phyloP scores from a whole-genome alignment of 2,797 vertebrate species.

The Tinamus major region DNA sequence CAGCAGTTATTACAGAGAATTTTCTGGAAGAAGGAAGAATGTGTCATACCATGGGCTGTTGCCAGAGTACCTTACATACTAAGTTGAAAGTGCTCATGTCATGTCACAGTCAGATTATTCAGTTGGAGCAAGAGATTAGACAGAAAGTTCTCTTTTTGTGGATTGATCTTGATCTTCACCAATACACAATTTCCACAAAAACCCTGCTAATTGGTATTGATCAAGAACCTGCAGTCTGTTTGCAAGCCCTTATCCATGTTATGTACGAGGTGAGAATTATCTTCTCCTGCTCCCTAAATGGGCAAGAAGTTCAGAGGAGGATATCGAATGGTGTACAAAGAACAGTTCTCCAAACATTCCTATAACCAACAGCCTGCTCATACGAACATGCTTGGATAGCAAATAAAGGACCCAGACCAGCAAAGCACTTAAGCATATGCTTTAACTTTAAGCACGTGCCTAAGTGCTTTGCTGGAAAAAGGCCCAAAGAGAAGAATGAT shows the following conservation, averaged over 20 bases:
- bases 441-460: slow-evolving; percentile 66
- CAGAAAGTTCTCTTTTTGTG: neutral
- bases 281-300: neutral
- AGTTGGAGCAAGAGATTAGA: neutral
- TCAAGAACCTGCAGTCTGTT: neutral
- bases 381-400: slow-evolving; percentile 35
- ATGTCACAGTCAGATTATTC: neutral
- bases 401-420: slow-evolving; percentile 56
- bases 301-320: neutral
- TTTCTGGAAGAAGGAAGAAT: neutral
- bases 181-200: neutral
- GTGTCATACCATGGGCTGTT: neutral
- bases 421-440: slow-evolving; percentile 59
- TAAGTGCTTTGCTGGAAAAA: slow-evolving; percentile 70
- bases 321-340: neutral
- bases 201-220: neutral
- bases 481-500: slow-evolving; percentile 53
- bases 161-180: neutral
- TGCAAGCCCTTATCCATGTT: rapidly evolving
- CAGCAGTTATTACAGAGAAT: neutral
- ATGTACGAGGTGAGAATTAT: neutral
- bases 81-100: neutral
- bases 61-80: neutral
- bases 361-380: slow-evolving; percentile 42
- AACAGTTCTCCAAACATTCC: neutral